Evolutionary conservation across 2,797 vertebrate genomes (phyloP).

Genomic region (Falco concolor): DNA sequence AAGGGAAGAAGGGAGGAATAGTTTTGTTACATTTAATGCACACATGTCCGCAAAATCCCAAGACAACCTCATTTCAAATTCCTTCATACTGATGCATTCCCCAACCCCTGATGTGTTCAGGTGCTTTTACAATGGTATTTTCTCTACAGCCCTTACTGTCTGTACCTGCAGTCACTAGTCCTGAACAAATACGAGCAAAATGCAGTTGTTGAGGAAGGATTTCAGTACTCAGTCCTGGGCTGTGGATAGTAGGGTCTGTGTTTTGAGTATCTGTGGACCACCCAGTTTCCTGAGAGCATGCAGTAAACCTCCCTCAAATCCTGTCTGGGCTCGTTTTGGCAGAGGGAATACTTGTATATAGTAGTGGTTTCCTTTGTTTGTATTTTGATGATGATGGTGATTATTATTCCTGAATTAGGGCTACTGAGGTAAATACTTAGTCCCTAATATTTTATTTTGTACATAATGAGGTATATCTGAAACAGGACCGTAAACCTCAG

Average conservation of each 20-base stretch:
- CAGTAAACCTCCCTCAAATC: slow-evolving; percentile 22
- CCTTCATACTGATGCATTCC: neutral
- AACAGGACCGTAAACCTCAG: neutral
- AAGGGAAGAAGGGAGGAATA: neutral
- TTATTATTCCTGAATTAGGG: slow-evolving; percentile 1
- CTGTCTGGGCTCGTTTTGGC: slow-evolving; percentile 24
- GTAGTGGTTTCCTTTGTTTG: slow-evolving; percentile 44
- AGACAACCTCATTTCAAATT: neutral
- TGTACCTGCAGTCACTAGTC: neutral
- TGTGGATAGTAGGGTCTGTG: neutral
- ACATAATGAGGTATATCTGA: neutral
- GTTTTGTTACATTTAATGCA: neutral
- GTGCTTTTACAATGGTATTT: neutral
- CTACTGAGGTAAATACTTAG: slow-evolving; percentile 1
- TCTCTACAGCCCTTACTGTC: neutral
- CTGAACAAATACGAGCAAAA: neutral
- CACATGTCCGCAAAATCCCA: neutral
- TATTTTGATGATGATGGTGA: slow-evolving; percentile 3
- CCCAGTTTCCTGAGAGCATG: neutral
- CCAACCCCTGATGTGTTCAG: neutral
- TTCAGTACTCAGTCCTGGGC: neutral
- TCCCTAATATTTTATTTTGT: neutral
- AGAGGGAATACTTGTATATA: slow-evolving; percentile 18
- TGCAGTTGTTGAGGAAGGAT: neutral
- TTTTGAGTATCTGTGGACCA: slow-evolving; percentile 13